phyloP scores from a whole-genome alignment of 2,113 vertebrate genomes.

The Sturnus vulgaris region DNA sequence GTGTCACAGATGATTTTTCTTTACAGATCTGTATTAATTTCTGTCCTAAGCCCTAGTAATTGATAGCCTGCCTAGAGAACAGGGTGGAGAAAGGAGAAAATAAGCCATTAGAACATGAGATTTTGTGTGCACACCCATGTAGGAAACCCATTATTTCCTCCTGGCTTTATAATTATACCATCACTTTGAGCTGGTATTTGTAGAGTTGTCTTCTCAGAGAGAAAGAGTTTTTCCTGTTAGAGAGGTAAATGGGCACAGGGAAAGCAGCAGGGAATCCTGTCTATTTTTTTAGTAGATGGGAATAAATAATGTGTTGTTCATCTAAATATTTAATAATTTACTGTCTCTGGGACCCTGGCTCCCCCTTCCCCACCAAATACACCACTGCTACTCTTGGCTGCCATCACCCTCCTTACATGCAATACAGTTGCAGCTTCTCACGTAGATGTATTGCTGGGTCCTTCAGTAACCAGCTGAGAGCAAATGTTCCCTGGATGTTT shows the following conservation, averaged over 20 bases:
- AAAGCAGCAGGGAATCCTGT: not conserved
- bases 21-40: not conserved
- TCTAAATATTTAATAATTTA: not conserved
- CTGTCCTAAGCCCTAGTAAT: not conserved
- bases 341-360: not conserved
- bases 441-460: not conserved
- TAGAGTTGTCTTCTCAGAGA: not conserved
- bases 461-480: not conserved
- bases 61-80: not conserved
- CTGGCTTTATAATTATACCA: not conserved
- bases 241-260: not conserved
- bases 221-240: not conserved
- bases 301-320: not conserved
- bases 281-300: not conserved
- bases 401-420: not conserved
- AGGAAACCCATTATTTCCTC: not conserved
- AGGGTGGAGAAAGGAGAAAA: not conserved
- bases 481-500: not conserved
- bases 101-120: not conserved
- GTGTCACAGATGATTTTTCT: fast-evolving
- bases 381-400: fast-evolving
- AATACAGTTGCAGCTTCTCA: not conserved
- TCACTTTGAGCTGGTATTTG: not conserved
- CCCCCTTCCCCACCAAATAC: not conserved
- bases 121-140: not conserved